Percentiles rank a stretch among this genome's conserved stretches.
These are phyloP conservation scores for Notiomystis cincta DNA, from an alignment of 2,113 vertebrate species.

Conservation along the genomic window DNA sequence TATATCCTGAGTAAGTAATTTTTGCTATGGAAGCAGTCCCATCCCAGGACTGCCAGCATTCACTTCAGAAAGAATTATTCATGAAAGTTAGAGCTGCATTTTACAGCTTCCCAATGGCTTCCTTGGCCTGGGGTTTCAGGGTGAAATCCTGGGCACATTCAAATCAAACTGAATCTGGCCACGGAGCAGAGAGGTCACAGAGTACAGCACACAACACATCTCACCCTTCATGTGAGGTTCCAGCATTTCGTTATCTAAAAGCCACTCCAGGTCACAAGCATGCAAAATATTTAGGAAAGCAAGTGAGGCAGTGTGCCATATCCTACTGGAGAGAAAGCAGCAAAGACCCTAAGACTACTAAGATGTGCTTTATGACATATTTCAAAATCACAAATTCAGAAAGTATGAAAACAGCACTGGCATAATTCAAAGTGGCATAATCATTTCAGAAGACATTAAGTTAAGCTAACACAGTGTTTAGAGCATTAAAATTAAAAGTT, in stretches of 20 bases:
- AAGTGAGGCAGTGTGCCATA: not conserved
- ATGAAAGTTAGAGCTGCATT: not conserved
- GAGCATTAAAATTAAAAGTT: not conserved
- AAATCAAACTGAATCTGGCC: not conserved
- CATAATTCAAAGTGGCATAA: not conserved
- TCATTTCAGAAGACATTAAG: not conserved
- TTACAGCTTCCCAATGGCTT: not conserved
- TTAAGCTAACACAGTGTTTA: not conserved
- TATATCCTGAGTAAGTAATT: not conserved
- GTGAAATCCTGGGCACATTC: not conserved
- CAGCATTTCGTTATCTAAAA: not conserved
- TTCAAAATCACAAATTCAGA: not conserved
- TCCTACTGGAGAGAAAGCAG: not conserved
- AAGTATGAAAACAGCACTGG: not conserved
- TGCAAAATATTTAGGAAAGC: not conserved
- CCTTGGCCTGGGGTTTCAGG: not conserved
- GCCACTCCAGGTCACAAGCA: not conserved
- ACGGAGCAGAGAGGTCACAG: not conserved
- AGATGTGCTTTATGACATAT: not conserved
- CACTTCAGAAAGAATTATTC: conserved; percentile 8
- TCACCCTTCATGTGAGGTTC: not conserved
- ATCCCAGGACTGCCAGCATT: not conserved
- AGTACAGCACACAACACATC: not conserved
- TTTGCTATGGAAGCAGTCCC: not conserved
- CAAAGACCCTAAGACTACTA: not conserved